Evolutionary conservation across 2,113 vertebrate genomes (phyloP).

Genomic region (Perognathus longimembris): DNA sequence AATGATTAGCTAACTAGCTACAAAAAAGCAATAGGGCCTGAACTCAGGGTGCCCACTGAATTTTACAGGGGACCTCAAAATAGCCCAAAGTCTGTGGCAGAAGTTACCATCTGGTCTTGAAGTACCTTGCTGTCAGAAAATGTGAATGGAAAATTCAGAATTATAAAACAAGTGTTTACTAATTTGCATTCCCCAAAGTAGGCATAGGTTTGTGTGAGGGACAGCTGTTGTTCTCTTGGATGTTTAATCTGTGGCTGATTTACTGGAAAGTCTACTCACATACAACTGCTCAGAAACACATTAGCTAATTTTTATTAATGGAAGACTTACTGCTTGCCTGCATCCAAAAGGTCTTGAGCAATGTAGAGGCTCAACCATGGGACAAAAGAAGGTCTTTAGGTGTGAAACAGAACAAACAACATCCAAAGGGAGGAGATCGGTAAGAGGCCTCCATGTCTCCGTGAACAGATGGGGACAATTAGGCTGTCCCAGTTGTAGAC

Average conservation of each 20-base stretch:
- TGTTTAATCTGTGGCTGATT: constrained; percentile 45
- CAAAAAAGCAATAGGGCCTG: background rate
- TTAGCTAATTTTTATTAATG: constrained; percentile 66
- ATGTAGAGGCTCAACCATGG: constrained; percentile 33
- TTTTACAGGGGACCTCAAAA: constrained; percentile 52
- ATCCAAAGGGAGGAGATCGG: background rate
- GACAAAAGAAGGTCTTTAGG: background rate
- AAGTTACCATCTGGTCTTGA: constrained; percentile 48
- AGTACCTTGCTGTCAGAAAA: constrained; percentile 52
- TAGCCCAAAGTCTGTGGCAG: constrained; percentile 27
- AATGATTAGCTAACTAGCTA: background rate
- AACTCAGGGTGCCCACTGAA: background rate
- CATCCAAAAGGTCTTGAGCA: constrained; percentile 54
- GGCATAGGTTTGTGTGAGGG: background rate
- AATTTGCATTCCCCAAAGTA: constrained; percentile 54
- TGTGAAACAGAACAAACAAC: background rate
- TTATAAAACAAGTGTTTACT: constrained; percentile 28
- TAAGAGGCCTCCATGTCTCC: background rate
- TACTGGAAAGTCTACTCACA: constrained; percentile 47
- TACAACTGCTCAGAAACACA: constrained; percentile 46
- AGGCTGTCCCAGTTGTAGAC: background rate
- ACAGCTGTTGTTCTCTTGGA: constrained; percentile 10
- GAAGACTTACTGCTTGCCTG: constrained; percentile 43
- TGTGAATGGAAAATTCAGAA: constrained; percentile 47
- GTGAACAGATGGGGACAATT: background rate